Evolutionary conservation across 2,113 vertebrate genomes (phyloP), one percentile per base, ranked within the genome.

Genomic region (Actinemys pallida): DNA sequence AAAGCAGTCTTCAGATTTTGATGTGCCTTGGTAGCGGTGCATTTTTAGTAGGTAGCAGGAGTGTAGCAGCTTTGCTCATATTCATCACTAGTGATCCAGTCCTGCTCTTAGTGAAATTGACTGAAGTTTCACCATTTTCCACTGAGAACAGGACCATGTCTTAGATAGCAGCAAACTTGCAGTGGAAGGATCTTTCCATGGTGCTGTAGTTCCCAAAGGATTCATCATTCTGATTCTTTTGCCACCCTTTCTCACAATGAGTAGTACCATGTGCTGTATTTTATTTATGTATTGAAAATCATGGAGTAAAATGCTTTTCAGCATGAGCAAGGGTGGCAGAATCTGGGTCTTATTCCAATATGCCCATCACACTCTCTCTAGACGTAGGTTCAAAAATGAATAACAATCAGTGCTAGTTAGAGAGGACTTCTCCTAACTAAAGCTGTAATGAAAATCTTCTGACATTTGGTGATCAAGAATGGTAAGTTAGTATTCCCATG

Each of bases 381-480:
- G 62, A 13, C 22, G 16, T 14, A 20, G 19, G 0, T 12, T 54
- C 4, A 1, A 9, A n/a, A 81, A 2, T n/a, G 53, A 52, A 54
- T 88, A 81, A 45, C 2, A 80, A 19, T 17, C 35, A 22, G 29
- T 69, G 52, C 65, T 92, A 27, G 3, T 78, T 47, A 75, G 50
- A 80, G 25, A 59, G 25, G 9, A 22, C 12, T 90, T 39, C 39
- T 92, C 17, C 9, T 4, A 1, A 3, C 22, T 52, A 62, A 17
- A 86, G 69, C 35, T 72, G 19, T 50, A 42, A 47, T 22, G 52
- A 17, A 54, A 59, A 29, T 10, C 27, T 31, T 72, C n/a, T 19
- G 5, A 10, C n/a, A 10, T 72, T 7, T 47, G 27, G 16, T 86
- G n/a, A 45, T 88, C 16, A 10, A 42, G 56, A 5, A 29, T 1